Percentiles rank a stretch among this genome's conserved stretches.
Conservation (phyloP, 1,140 invertebrate species). For the Catajapyx aquilonaris region DNA sequence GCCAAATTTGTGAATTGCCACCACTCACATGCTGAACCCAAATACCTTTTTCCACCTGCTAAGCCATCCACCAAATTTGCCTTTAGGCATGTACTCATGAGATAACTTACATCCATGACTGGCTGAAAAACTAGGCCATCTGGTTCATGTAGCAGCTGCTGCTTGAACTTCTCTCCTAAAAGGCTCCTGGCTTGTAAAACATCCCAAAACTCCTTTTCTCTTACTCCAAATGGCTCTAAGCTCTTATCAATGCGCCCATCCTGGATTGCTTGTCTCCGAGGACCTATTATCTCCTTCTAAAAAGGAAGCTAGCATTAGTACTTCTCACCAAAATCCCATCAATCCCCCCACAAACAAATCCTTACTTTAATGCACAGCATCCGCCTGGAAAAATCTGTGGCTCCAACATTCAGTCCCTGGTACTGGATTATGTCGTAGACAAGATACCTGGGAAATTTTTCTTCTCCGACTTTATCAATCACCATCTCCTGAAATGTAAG, state of each 20-base stretch:
- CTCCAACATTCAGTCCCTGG: slow-evolving; percentile 54
- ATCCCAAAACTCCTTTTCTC: slow-evolving; percentile 77
- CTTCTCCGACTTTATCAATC: slow-evolving; percentile 56
- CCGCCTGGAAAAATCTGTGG: slow-evolving; percentile 50
- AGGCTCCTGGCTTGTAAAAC: slow-evolving; percentile 43
- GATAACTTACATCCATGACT: slow-evolving; percentile 41
- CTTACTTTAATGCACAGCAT: slow-evolving; percentile 45
- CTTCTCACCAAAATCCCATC: background rate
- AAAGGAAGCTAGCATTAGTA: slow-evolving; percentile 4
- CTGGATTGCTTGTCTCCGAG: slow-evolving; percentile 49
- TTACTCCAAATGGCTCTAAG: slow-evolving; percentile 67
- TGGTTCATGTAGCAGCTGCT: slow-evolving; percentile 73
- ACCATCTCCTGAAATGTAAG: slow-evolving; percentile 63
- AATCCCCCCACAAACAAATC: slow-evolving; percentile 6
- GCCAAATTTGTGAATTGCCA: too few relatives aligned
- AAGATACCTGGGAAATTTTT: slow-evolving; percentile 64
- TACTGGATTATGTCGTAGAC: slow-evolving; percentile 88
- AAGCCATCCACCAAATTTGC: too few relatives aligned
- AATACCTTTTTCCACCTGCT: too few relatives aligned
- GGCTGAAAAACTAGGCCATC: slow-evolving; percentile 98
- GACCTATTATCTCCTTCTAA: slow-evolving; percentile 37
- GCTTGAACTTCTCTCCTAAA: slow-evolving; percentile 66
- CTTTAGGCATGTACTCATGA: too few relatives aligned
- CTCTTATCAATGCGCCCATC: slow-evolving; percentile 48
- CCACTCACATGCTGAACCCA: too few relatives aligned